Conservation (phyloP, 2,888 invertebrate species). For the Meghimatium bilineatum region DNA sequence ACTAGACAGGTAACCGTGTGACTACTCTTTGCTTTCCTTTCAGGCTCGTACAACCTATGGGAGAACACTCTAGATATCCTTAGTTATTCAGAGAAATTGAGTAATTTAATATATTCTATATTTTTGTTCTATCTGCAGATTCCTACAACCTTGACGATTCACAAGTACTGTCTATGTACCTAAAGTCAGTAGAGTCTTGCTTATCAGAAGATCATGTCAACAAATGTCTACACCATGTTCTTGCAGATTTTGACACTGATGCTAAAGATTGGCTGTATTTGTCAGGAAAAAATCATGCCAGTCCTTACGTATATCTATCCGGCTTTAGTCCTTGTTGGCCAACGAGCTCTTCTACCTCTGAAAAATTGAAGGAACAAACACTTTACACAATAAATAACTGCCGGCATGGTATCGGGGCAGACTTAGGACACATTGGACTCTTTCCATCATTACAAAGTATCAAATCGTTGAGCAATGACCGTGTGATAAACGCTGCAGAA, state of each 20-base stretch:
- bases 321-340: not conserved
- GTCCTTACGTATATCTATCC: not conserved
- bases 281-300: not conserved
- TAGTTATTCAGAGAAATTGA: too few species aligned
- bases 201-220: not conserved
- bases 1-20: too few species aligned
- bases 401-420: not conserved
- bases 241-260: conserved; percentile 11
- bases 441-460: not conserved
- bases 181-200: not conserved
- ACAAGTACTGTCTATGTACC: too few species aligned
- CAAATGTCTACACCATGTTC: not conserved
- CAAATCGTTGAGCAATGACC: not conserved
- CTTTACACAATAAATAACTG: not conserved
- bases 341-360: not conserved
- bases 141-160: too few species aligned
- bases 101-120: too few species aligned
- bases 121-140: not conserved
- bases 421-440: too few species aligned
- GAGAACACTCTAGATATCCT: too few species aligned
- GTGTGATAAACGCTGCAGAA: not conserved
- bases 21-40: too few species aligned
- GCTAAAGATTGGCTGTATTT: not conserved
- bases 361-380: not conserved
- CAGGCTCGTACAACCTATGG: too few species aligned